Evolutionary conservation across 2,113 vertebrate genomes (phyloP).

Genomic region (Gila orcuttii): DNA sequence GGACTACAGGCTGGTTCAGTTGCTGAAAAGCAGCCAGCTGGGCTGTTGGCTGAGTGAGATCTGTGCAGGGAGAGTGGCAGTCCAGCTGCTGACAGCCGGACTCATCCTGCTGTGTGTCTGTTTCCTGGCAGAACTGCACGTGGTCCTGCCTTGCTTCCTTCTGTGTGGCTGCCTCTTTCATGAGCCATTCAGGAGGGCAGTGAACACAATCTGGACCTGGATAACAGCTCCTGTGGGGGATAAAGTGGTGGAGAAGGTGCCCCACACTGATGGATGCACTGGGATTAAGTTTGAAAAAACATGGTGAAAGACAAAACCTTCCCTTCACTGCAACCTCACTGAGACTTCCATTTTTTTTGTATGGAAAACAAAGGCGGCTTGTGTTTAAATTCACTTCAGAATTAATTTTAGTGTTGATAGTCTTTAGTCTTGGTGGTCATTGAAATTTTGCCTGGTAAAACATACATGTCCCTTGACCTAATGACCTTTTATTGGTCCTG

Average conservation of each 20-base stretch:
- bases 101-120: conserved; percentile 55
- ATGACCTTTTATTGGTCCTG: too few relatives aligned
- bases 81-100: conserved; percentile 40
- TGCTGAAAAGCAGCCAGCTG: conserved; percentile 25
- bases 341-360: neutral
- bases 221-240: neutral
- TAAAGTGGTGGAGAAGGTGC: neutral
- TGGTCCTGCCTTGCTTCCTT: conserved; percentile 58
- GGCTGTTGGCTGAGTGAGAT: conserved; percentile 11
- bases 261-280: neutral
- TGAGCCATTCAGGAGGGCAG: neutral
- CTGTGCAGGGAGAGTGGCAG: neutral
- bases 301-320: neutral
- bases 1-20: neutral
- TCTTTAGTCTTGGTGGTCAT: too few relatives aligned
- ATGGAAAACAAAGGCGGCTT: neutral
- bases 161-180: conserved; percentile 52
- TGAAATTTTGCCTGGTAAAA: too few relatives aligned
- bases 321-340: neutral
- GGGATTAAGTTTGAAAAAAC: neutral
- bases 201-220: conserved; percentile 17
- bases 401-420: neutral
- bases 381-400: neutral
- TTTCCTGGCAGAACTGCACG: conserved; percentile 52
- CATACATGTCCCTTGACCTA: too few relatives aligned